Evolutionary conservation across 2,113 vertebrate species (phyloP).

Genomic region (Ciconia stormi): DNA sequence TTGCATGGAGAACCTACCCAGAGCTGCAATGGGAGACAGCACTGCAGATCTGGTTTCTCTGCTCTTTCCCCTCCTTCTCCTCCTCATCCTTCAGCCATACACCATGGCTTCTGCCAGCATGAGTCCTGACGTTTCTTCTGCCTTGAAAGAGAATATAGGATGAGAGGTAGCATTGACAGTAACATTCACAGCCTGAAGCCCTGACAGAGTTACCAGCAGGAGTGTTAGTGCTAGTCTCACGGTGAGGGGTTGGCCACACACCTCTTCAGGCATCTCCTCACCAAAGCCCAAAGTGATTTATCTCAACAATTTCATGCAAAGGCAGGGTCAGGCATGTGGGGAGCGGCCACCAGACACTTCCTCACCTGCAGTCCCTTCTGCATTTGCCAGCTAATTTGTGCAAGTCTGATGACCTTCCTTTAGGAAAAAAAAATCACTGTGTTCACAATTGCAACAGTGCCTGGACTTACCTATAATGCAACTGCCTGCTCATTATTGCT

Average conservation of each 20-base stretch:
- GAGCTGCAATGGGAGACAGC: background rate
- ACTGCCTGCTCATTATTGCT: background rate
- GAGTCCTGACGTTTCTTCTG: background rate
- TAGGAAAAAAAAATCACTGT: background rate
- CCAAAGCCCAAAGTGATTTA: background rate
- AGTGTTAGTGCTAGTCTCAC: background rate
- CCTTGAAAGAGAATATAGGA: background rate
- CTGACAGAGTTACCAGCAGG: background rate
- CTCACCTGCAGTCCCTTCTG: background rate
- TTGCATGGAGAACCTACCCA: background rate
- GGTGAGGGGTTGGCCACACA: background rate
- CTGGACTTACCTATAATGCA: constrained; percentile 1
- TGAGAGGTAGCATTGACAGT: background rate
- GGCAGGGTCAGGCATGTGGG: background rate
- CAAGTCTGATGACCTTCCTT: background rate
- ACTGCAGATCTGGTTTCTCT: background rate
- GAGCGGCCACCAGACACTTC: background rate
- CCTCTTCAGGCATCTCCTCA: background rate
- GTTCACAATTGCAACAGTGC: background rate
- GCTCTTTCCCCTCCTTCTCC: background rate
- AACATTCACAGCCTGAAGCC: background rate
- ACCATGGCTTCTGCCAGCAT: background rate
- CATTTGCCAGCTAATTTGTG: background rate
- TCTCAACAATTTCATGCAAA: background rate
- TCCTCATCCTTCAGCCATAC: background rate